A percentile compares a stretch with the other conserved stretches of the same genome.
Evolutionary conservation across 1,140 invertebrate genomes (phyloP).

Genomic region (Zaprionus africanus): DNA sequence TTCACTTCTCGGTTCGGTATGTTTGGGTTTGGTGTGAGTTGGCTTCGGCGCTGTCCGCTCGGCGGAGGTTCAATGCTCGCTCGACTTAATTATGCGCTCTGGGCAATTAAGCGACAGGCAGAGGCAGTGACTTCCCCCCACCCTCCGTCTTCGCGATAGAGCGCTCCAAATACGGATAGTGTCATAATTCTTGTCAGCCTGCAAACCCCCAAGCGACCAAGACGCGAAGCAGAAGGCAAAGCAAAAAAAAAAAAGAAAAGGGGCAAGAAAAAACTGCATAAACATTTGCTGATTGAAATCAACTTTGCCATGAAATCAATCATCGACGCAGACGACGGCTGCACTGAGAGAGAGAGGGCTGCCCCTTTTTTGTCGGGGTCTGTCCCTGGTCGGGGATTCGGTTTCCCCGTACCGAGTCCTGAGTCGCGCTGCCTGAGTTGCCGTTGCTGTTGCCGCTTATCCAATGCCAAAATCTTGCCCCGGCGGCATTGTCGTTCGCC

Average conservation of each 20-base stretch:
- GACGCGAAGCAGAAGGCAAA: conserved; percentile 12
- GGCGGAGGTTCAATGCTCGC: conserved; percentile 62
- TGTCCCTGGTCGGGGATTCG: conserved; percentile 18
- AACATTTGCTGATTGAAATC: conserved; percentile 84
- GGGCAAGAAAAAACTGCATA: conserved; percentile 71
- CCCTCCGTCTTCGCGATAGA: neutral
- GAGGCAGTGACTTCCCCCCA: neutral
- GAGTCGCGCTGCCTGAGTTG: conserved; percentile 37
- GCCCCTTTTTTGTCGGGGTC: conserved; percentile 23
- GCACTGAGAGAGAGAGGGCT: conserved; percentile 5
- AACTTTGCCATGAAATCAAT: conserved; percentile 84
- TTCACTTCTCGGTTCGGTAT: conserved; percentile 4
- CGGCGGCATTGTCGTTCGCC: conserved; percentile 54
- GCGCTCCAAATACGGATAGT: conserved; percentile 76
- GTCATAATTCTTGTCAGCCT: conserved; percentile 82
- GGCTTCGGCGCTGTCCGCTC: neutral
- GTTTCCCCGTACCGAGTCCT: conserved; percentile 23
- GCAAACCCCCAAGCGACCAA: conserved; percentile 73
- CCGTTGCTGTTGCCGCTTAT: conserved; percentile 48
- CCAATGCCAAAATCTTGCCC: conserved; percentile 71
- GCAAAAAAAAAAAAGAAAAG: conserved; percentile 17
- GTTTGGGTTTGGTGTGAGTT: neutral
- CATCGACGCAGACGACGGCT: conserved; percentile 70
- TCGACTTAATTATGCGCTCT: conserved; percentile 75
- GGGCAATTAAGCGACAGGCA: conserved; percentile 74